Percentiles rank a stretch among this genome's conserved stretches.
These are phyloP conservation scores for Corythucha ciliata DNA, from an alignment of 2,888 invertebrate genomes.

Conservation along the genomic window DNA sequence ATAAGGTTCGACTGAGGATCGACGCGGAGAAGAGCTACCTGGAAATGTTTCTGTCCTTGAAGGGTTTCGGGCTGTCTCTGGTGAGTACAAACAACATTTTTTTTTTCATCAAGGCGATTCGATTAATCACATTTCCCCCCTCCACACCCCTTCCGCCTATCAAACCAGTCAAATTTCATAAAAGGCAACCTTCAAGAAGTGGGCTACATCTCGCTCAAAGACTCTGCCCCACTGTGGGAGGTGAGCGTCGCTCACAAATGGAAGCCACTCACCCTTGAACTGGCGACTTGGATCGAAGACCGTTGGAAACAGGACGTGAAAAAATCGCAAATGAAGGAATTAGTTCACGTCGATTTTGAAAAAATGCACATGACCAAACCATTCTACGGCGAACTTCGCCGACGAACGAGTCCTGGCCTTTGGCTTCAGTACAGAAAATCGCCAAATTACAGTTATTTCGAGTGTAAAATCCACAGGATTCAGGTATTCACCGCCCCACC, in stretches of 20 bases:
- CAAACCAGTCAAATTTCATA: constrained; percentile 31
- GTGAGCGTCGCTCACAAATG: constrained; percentile 68
- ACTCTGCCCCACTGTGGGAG: constrained; percentile 70
- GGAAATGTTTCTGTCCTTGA: constrained; percentile 59
- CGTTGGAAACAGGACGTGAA: constrained; percentile 60
- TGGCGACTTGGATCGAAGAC: constrained; percentile 74
- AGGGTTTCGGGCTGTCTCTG: constrained; percentile 55
- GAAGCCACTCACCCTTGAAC: constrained; percentile 65
- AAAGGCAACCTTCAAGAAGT: constrained; percentile 47
- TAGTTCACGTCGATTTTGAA: constrained; percentile 63
- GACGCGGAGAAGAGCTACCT: constrained; percentile 59
- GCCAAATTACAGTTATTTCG: constrained; percentile 54
- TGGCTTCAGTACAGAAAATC: constrained; percentile 66
- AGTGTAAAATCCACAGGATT: constrained; percentile 56
- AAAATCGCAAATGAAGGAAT: constrained; percentile 66
- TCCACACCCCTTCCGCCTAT: background rate
- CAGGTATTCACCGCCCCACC: constrained; percentile 42
- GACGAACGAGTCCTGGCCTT: constrained; percentile 63
- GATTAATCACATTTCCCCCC: background rate
- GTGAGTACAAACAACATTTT: no score
- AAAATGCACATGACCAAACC: constrained; percentile 83
- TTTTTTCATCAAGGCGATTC: background rate
- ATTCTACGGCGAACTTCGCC: constrained; percentile 65
- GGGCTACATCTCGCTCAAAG: constrained; percentile 55
- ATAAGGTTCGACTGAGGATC: constrained; percentile 49